Base-by-base conservation (phyloP, 1,140 invertebrate genomes). In the Nautilus pompilius region DNA sequence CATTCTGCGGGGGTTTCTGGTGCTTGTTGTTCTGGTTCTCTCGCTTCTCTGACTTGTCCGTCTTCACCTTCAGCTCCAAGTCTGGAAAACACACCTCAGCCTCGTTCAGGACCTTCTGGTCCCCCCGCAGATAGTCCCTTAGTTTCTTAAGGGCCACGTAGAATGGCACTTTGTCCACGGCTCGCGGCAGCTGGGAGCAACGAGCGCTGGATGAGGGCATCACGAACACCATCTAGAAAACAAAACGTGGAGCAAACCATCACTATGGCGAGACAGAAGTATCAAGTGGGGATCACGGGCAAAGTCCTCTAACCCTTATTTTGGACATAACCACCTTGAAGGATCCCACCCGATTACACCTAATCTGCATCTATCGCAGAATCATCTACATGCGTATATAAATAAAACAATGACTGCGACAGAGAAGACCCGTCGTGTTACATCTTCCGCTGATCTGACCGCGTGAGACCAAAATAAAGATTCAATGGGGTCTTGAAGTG, bases 201-300 rank as follows among this genome's bases (percentile, higher is more conserved):
- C 95, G 87, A 36, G 96, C 95, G 80, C 93, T 96, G 26, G 95
- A 97, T 41, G 95, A 98, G 63, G 96, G 95, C 94, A 98, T 97
- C 75, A 98, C 95, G 93, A 93, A 98, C 86, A 97, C 93, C 80
- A 94, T 91, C 94, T 98, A 86, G 10, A 62, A 76, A 41, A 53
- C 29, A 41, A 85, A 10, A 29, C 13, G 10, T 58, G 41, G 1
- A 1, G 2, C 24, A 33, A 5, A 46, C n/a, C 36, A 17, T 46
- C 26, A 22, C 33, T 22, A 45, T 58, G 5, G 33, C 1, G 5
- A 59, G 46, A 8, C n/a, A 24, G 55, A 28, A 13, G 15, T n/a
- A n/a, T n/a, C n/a, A n/a, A n/a, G n/a, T n/a, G n/a, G n/a, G n/a
- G n/a, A n/a, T n/a, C n/a, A n/a, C n/a, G n/a, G n/a, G n/a, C n/a